These are phyloP conservation scores for Pseudoips prasinana DNA, from an alignment of 2,888 invertebrate genomes.

Conservation along the genomic window DNA sequence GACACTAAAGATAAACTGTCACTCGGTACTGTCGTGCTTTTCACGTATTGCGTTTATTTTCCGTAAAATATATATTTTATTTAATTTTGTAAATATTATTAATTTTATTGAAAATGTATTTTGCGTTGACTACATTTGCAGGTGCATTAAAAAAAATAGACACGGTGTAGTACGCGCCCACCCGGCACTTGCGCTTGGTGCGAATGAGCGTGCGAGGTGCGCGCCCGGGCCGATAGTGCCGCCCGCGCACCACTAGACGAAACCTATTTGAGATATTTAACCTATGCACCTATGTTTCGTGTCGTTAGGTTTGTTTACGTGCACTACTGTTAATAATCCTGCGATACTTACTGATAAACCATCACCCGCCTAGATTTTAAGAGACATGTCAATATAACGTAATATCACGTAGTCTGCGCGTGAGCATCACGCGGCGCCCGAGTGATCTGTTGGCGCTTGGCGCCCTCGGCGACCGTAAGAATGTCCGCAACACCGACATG, in stretches of 20 bases:
- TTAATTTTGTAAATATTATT: conserved; percentile 18
- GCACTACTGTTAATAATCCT: conserved; percentile 51
- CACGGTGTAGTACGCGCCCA: conserved; percentile 49
- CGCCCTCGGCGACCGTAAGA: conserved; percentile 17
- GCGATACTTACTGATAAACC: conserved; percentile 51
- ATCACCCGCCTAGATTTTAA: conserved; percentile 46
- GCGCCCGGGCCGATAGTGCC: conserved; percentile 35
- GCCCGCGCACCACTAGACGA: conserved; percentile 40
- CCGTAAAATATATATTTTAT: conserved; percentile 10
- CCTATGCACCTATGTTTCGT: conserved; percentile 39
- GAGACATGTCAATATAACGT: conserved; percentile 54
- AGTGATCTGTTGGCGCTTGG: conserved; percentile 55
- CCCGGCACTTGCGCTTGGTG: conserved; percentile 56
- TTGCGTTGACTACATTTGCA: conserved; percentile 32
- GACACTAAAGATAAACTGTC: conserved; percentile 59
- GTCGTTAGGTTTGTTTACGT: conserved; percentile 56
- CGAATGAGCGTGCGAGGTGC: conserved; percentile 54
- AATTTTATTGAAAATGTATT: conserved; percentile 21
- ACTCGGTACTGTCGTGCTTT: conserved; percentile 47
- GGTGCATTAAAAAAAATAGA: conserved; percentile 40
- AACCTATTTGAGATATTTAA: conserved; percentile 59
- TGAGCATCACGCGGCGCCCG: conserved; percentile 60
- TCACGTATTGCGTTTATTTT: conserved; percentile 20
- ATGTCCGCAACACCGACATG: conserved; percentile 24
- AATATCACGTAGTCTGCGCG: conserved; percentile 54